Conservation (phyloP, 2,113 vertebrate species). For the Malaclemys terrapin region DNA sequence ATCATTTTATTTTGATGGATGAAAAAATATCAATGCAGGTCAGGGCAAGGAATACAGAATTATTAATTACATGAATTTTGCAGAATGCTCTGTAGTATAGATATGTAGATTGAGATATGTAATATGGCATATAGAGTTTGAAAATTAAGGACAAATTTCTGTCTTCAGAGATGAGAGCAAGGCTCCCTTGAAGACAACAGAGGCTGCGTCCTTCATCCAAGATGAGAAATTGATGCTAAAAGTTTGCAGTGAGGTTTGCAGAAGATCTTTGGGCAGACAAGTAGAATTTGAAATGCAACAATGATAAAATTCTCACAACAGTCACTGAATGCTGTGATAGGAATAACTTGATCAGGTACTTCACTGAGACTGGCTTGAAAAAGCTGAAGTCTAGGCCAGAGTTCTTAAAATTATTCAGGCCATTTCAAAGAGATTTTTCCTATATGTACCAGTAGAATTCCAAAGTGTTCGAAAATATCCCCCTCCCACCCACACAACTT, state of each 20-base stretch:
- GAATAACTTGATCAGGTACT: not conserved
- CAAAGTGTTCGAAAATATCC: not conserved
- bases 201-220: fast-evolving
- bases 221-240: not conserved
- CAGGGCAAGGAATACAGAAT: not conserved
- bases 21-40: not conserved
- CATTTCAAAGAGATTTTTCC: not conserved
- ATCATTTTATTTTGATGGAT: not conserved
- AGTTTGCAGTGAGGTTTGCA: not conserved
- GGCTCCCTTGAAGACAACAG: not conserved
- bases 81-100: not conserved
- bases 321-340: not conserved
- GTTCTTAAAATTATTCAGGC: not conserved
- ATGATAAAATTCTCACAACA: not conserved
- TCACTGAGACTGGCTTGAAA: not conserved
- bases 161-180: not conserved
- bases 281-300: not conserved
- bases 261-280: not conserved
- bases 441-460: not conserved
- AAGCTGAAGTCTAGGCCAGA: not conserved
- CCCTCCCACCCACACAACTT: fast-evolving
- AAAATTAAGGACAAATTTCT: not conserved
- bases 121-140: not conserved
- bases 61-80: not conserved
- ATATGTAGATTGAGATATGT: not conserved